These are phyloP conservation scores for Dendrocincla fuliginosa DNA, from an alignment of 2,797 vertebrate species.

Conservation along the genomic window DNA sequence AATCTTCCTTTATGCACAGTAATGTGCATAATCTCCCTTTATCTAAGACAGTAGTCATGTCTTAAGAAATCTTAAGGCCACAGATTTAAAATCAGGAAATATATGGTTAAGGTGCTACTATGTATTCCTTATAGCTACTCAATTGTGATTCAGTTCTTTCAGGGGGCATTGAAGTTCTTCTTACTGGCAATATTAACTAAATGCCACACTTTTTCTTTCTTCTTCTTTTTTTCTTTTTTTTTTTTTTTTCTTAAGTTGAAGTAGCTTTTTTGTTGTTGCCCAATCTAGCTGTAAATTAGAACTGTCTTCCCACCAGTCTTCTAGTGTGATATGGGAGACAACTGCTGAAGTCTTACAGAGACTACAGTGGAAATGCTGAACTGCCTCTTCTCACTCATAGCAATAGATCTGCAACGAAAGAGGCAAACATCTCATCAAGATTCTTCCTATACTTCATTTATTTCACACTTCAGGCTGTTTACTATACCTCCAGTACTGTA, in stretches of 20 bases:
- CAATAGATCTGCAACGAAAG: background rate
- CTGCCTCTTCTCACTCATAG: background rate
- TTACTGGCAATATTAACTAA: background rate
- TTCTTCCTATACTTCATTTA: background rate
- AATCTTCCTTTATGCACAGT: background rate
- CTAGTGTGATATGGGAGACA: background rate
- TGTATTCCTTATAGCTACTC: background rate
- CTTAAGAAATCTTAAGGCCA: background rate
- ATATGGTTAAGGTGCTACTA: background rate
- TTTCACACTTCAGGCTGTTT: background rate
- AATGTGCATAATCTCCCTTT: background rate
- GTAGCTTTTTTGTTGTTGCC: background rate
- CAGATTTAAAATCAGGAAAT: background rate
- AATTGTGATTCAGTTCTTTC: background rate
- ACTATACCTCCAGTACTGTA: background rate
- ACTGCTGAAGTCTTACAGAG: background rate
- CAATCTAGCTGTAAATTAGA: background rate
- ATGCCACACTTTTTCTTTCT: background rate
- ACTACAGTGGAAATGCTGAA: background rate
- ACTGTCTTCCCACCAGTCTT: background rate
- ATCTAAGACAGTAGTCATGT: background rate
- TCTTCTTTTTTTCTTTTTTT: rapidly evolving
- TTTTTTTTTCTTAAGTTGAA: background rate
- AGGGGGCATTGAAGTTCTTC: background rate
- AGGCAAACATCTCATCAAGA: background rate